Percentiles rank a stretch among this genome's conserved stretches.
phyloP scores from a whole-genome alignment of 2,797 vertebrate genomes.

The Antennarius maculatus region DNA sequence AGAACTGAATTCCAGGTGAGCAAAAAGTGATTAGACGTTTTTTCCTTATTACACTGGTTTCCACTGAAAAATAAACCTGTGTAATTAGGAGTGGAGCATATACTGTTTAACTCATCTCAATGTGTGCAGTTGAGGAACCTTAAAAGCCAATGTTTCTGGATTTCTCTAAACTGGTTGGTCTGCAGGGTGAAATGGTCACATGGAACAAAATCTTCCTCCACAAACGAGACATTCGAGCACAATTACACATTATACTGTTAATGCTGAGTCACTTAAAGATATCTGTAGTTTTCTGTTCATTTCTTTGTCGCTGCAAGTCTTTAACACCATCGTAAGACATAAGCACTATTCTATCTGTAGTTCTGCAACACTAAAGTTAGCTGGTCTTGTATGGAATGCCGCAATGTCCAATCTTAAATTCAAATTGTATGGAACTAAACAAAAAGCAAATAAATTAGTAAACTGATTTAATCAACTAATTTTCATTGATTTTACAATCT shows the following conservation, averaged over 20 bases:
- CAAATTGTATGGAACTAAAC: neutral
- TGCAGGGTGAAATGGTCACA: neutral
- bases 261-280: slow-evolving; percentile 1
- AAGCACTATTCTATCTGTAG: neutral
- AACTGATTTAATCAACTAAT: neutral
- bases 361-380: slow-evolving; percentile 10
- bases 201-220: neutral
- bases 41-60: neutral
- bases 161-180: slow-evolving; percentile 2
- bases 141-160: slow-evolving; percentile 11
- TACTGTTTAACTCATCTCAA: neutral
- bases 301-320: neutral
- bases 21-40: accelerated
- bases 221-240: neutral
- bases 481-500: neutral
- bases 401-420: slow-evolving; percentile 4
- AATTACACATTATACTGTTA: neutral
- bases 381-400: neutral
- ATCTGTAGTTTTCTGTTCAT: neutral
- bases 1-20: slow-evolving; percentile 15
- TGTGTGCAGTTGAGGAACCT: neutral
- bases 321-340: neutral
- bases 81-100: neutral
- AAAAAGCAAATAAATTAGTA: neutral
- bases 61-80: neutral